Evolutionary conservation across 2,113 vertebrate genomes (phyloP), one percentile per base, ranked within the genome.

Genomic region (Halichoerus grypus): DNA sequence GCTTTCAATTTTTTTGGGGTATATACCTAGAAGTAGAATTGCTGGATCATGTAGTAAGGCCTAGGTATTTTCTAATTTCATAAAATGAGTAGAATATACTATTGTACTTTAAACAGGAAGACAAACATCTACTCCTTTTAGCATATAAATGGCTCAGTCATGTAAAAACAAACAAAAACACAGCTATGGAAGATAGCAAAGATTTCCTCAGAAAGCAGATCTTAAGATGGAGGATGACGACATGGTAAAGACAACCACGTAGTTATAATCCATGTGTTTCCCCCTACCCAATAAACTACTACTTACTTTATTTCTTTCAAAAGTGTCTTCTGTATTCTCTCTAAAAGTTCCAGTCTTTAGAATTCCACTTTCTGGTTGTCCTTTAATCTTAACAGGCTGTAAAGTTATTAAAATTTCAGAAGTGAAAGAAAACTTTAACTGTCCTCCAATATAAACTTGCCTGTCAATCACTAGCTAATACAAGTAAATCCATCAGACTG

Each of bases 241-340:
- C 39, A 49, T 42, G 13, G 22, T 91, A 63, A 87, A 55, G 59
- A 79, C 10, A 63, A 63, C 11, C 69, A 63, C 22, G 14, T 22
- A 28, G 16, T 87, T 95, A 82, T 10, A 95, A 92, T 14, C 21
- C n/a, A 74, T 39, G 39, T 42, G 95, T 59, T 42, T 65, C 84
- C 93, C 74, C 24, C 57, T 92, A 49, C 82, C 96, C 93, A 98
- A 65, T 36, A 63, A 95, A 72, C 96, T 94, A 69, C 96, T 93
- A 98, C 98, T 99, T 98, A 99, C 98, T 98, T 98, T 98, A 98
- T 98, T 98, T 97, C 57, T 98, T 98, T 98, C 98, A 89, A n/a
- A n/a, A n/a, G 96, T 94, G 97, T 98, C 98, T 96, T 99, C 98
- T 96, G 97, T 98, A 98, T 98, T 98, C 96, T 98, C 98, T 97